Percentiles rank a stretch among this genome's conserved stretches.
Conservation (phyloP, 1,140 invertebrate genomes). For the Halesus radiatus region DNA sequence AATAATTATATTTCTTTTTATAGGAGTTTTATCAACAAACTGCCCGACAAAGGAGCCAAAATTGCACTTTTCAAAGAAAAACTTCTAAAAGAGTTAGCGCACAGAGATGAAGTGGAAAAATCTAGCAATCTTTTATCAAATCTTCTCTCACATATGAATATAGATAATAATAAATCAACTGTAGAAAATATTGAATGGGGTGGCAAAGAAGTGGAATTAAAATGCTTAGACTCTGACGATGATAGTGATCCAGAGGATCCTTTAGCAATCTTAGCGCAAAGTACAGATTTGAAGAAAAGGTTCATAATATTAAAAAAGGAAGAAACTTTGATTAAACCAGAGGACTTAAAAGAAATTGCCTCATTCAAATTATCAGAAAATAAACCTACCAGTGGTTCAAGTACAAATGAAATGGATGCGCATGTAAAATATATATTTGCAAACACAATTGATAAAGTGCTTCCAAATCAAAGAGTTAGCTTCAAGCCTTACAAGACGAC, state of each 20-base stretch:
- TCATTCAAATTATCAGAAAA: slow-evolving; percentile 20
- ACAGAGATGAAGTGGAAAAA: slow-evolving; percentile 72
- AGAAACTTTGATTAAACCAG: slow-evolving; percentile 72
- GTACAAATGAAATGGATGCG: slow-evolving; percentile 62
- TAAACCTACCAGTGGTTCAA: slow-evolving; percentile 5
- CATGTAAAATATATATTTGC: slow-evolving; percentile 74
- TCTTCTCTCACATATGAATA: slow-evolving; percentile 70
- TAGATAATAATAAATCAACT: slow-evolving; percentile 59
- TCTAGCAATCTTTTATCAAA: slow-evolving; percentile 73
- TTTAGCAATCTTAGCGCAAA: slow-evolving; percentile 76
- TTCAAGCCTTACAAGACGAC: slow-evolving; percentile 79
- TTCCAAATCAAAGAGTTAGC: slow-evolving; percentile 61
- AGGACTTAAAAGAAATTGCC: slow-evolving; percentile 73
- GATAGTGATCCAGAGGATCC: slow-evolving; percentile 75
- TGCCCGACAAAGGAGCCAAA: slow-evolving; percentile 79
- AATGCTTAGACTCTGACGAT: slow-evolving; percentile 76
- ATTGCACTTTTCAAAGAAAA: slow-evolving; percentile 72
- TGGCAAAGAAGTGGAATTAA: slow-evolving; percentile 63
- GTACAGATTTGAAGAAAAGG: slow-evolving; percentile 72
- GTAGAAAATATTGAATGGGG: slow-evolving; percentile 79
- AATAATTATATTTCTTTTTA: slow-evolving; percentile 22
- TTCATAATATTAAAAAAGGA: slow-evolving; percentile 70
- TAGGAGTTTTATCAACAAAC: slow-evolving; percentile 67
- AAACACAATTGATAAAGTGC: slow-evolving; percentile 70
- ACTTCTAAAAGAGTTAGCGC: slow-evolving; percentile 71